These are phyloP conservation scores for Tetrapedia diversipes DNA, from an alignment of 2,888 invertebrate species.

Conservation along the genomic window DNA sequence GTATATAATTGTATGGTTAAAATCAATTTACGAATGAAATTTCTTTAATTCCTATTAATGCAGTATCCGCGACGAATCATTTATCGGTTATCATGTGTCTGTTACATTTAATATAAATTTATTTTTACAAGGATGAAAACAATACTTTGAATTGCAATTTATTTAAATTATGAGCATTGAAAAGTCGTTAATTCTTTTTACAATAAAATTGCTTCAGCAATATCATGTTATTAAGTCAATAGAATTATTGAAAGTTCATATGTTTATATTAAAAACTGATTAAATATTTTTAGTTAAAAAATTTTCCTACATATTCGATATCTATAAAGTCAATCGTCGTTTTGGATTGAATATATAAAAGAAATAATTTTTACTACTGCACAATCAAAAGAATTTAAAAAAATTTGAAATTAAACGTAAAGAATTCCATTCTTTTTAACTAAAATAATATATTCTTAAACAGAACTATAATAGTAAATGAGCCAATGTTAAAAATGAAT, in stretches of 20 bases:
- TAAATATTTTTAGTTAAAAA: neutral
- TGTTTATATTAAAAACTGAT: neutral
- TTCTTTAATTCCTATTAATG: conserved; percentile 4
- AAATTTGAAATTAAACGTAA: too few relatives aligned
- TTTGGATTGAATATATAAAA: too few relatives aligned
- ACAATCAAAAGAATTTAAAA: too few relatives aligned
- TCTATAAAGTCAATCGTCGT: too few relatives aligned
- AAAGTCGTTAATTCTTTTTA: too few relatives aligned
- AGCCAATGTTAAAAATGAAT: neutral
- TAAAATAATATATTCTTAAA: neutral
- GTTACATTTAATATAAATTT: neutral
- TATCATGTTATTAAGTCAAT: too few relatives aligned
- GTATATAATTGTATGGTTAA: conserved; percentile 17
- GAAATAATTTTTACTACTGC: too few relatives aligned
- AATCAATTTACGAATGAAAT: neutral
- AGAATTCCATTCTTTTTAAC: too few relatives aligned
- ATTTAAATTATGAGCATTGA: neutral
- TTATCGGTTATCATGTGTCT: neutral
- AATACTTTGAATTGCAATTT: neutral
- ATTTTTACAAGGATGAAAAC: neutral
- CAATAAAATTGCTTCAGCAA: too few relatives aligned
- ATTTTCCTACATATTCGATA: too few relatives aligned
- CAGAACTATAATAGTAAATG: neutral
- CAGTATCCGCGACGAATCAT: neutral
- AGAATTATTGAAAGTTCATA: too few relatives aligned